phyloP scores from a whole-genome alignment of 2,888 invertebrate species.

The Andrena camellia region DNA sequence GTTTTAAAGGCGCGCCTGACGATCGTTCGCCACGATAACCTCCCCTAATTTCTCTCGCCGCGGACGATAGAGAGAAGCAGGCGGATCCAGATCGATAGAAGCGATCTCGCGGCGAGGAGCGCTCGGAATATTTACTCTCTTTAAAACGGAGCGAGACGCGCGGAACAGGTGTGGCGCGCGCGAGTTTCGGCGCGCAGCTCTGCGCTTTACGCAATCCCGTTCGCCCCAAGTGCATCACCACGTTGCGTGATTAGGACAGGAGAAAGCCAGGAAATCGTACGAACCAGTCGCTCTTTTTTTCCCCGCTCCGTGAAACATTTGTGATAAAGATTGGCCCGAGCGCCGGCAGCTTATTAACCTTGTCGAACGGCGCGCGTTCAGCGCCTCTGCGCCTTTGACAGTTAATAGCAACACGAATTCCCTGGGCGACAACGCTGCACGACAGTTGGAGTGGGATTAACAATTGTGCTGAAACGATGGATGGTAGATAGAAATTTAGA shows the following conservation, averaged over 20 bases:
- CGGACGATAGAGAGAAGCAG: conserved; percentile 22
- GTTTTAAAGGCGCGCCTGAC: conserved; percentile 28
- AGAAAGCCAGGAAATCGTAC: conserved; percentile 71
- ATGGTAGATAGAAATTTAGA: neutral
- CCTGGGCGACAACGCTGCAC: conserved; percentile 1
- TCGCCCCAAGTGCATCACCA: conserved; percentile 62
- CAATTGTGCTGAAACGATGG: neutral
- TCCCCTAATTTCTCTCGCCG: conserved; percentile 33
- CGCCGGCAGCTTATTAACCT: conserved; percentile 63
- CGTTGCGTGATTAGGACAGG: conserved; percentile 68
- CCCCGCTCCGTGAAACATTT: neutral
- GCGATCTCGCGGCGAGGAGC: neutral
- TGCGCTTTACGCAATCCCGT: conserved; percentile 58
- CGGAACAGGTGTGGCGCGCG: conserved; percentile 20
- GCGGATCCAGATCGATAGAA: conserved; percentile 15
- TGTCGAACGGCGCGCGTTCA: conserved; percentile 39
- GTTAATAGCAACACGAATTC: conserved; percentile 36
- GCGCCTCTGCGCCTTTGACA: conserved; percentile 8
- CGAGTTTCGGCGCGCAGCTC: conserved; percentile 6
- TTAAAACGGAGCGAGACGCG: neutral
- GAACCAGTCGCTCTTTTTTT: conserved; percentile 41
- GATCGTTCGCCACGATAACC: conserved; percentile 46
- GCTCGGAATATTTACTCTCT: conserved; percentile 12
- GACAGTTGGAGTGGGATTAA: neutral
- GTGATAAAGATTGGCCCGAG: conserved; percentile 57